phyloP scores from a whole-genome alignment of 2,888 invertebrate genomes.

The Pterostichus niger region DNA sequence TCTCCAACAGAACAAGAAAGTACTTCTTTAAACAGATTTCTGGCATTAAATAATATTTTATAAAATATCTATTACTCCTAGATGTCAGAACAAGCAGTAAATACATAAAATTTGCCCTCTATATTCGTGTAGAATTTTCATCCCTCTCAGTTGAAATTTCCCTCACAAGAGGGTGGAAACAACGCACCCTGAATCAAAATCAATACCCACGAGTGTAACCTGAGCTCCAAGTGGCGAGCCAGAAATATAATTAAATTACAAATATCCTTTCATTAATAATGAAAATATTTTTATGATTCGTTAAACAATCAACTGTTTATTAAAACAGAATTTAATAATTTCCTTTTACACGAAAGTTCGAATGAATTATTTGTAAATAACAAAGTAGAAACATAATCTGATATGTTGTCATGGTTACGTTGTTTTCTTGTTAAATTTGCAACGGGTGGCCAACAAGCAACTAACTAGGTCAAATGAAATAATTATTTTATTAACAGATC shows the following conservation, averaged over 20 bases:
- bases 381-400: slow-evolving; percentile 48
- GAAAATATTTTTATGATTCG: slow-evolving; percentile 23
- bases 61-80: neutral
- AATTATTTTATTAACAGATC: slow-evolving; percentile 51
- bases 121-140: neutral
- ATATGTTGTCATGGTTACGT: slow-evolving; percentile 62
- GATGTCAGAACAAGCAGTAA: neutral
- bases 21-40: neutral
- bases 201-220: slow-evolving; percentile 27
- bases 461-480: slow-evolving; percentile 62
- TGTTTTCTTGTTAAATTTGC: slow-evolving; percentile 30
- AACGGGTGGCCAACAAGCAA: slow-evolving; percentile 11
- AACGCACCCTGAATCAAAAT: neutral
- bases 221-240: slow-evolving; percentile 4
- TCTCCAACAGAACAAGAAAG: too few species aligned
- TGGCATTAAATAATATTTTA: too few species aligned
- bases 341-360: neutral
- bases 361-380: slow-evolving; percentile 13
- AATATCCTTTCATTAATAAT: slow-evolving; percentile 18
- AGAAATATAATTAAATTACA: slow-evolving; percentile 55
- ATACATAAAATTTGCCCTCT: neutral
- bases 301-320: neutral
- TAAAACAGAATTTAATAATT: slow-evolving; percentile 14
- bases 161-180: slow-evolving; percentile 28
- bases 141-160: slow-evolving; percentile 9